These are phyloP conservation scores for Chanos chanos DNA, from an alignment of 2,797 vertebrate genomes.

Conservation along the genomic window DNA sequence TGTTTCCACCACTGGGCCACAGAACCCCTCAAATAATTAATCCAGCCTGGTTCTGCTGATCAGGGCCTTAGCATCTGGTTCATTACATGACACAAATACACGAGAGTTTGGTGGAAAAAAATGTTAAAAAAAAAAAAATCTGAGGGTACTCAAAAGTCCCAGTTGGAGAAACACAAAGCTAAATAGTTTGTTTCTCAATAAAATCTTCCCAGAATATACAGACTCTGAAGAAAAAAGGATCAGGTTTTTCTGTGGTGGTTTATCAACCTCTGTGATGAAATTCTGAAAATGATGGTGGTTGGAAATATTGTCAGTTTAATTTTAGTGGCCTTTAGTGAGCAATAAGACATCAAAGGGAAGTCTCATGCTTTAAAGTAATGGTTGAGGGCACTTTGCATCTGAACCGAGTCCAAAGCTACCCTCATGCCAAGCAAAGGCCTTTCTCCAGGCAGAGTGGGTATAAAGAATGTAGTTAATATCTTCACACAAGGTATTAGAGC, in stretches of 20 bases:
- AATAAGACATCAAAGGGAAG: slow-evolving; percentile 34
- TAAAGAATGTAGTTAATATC: slow-evolving; percentile 48
- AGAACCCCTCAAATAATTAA: no score
- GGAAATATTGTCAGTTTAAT: slow-evolving; percentile 20
- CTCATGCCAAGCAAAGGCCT: slow-evolving; percentile 48
- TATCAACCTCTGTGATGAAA: neutral
- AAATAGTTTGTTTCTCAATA: no score
- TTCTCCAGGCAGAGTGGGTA: slow-evolving; percentile 30
- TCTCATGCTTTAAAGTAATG: slow-evolving; percentile 36
- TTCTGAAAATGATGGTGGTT: neutral
- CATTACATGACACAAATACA: no score
- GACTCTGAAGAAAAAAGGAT: neutral
- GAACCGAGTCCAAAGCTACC: slow-evolving; percentile 33
- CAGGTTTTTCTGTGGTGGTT: neutral
- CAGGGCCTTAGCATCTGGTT: no score
- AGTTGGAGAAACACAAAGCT: no score
- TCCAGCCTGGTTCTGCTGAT: no score
- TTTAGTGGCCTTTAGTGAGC: slow-evolving; percentile 7
- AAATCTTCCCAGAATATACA: neutral
- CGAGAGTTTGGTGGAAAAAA: no score
- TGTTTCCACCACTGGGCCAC: no score
- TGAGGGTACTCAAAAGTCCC: no score
- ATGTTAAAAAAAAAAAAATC: no score
- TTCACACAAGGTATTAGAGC: slow-evolving; percentile 55
- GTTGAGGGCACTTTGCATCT: slow-evolving; percentile 33